Evolutionary conservation across 2,888 invertebrate species (phyloP).

Genomic region (Amorpha juglandis): DNA sequence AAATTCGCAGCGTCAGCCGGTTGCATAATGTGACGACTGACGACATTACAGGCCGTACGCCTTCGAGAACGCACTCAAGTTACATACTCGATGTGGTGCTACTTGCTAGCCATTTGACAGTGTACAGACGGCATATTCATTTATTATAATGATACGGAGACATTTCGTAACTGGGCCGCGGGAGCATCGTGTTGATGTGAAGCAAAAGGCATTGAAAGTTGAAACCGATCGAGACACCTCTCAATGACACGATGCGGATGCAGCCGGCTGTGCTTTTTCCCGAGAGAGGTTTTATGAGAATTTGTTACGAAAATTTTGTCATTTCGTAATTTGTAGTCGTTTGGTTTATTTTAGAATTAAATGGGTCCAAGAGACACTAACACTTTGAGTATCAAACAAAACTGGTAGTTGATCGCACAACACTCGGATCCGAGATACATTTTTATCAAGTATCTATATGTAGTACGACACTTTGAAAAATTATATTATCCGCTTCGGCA

Average conservation of each 20-base stretch:
- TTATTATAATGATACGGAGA: conserved; percentile 42
- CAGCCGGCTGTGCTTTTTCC: neutral
- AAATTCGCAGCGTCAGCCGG: conserved; percentile 42
- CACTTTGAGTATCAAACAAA: neutral
- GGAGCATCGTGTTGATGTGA: neutral
- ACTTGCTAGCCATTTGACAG: conserved; percentile 54
- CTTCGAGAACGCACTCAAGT: conserved; percentile 61
- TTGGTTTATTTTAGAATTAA: neutral
- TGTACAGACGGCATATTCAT: conserved; percentile 55
- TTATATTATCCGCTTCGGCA: no score
- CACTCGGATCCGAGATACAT: no score
- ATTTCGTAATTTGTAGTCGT: neutral
- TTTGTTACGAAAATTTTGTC: neutral
- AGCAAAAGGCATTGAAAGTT: conserved; percentile 8
- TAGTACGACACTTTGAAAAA: neutral
- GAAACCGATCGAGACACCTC: neutral
- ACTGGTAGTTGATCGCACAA: neutral
- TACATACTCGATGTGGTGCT: conserved; percentile 62
- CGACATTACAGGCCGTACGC: conserved; percentile 57
- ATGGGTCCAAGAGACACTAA: neutral
- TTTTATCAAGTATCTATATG: neutral
- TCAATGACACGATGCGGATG: neutral
- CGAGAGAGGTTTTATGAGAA: neutral
- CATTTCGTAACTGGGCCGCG: conserved; percentile 45
- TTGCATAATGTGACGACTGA: conserved; percentile 51